These are phyloP conservation scores for Vesta saturnalis DNA, from an alignment of 2,888 invertebrate species.

Conservation along the genomic window DNA sequence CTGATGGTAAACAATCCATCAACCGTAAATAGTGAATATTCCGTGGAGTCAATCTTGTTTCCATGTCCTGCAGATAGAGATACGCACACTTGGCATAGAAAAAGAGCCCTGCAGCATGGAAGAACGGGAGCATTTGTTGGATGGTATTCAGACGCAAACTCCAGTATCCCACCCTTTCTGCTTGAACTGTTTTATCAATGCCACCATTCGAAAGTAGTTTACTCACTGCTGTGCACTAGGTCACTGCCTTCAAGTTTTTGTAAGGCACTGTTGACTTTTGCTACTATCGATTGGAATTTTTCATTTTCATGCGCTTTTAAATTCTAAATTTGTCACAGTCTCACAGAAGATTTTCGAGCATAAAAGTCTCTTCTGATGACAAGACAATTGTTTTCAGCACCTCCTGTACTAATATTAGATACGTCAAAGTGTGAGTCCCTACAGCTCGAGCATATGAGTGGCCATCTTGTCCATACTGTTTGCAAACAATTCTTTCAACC, in stretches of 20 bases:
- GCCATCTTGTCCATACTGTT: slow-evolving; percentile 47
- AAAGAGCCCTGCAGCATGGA: slow-evolving; percentile 1
- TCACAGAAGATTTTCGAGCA: neutral
- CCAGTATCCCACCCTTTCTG: slow-evolving; percentile 9
- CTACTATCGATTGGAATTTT: slow-evolving; percentile 5
- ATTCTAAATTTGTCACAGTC: slow-evolving; percentile 11
- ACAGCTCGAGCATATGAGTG: no score
- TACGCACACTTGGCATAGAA: neutral
- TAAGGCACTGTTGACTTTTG: no score
- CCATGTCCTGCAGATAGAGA: slow-evolving; percentile 9
- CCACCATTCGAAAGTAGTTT: no score
- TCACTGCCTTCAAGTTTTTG: neutral
- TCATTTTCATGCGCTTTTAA: slow-evolving; percentile 12
- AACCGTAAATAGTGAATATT: neutral
- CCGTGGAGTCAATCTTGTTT: no score
- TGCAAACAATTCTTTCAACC: no score
- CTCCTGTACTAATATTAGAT: no score
- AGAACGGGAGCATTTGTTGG: neutral
- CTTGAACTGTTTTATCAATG: no score
- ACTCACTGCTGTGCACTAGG: slow-evolving; percentile 5
- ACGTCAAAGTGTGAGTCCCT: no score
- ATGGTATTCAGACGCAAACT: neutral
- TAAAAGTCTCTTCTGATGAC: no score
- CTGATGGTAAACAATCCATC: slow-evolving; percentile 8
- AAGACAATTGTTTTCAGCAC: neutral